Conservation (phyloP, 2,113 vertebrate genomes). For the Tenrec ecaudatus region DNA sequence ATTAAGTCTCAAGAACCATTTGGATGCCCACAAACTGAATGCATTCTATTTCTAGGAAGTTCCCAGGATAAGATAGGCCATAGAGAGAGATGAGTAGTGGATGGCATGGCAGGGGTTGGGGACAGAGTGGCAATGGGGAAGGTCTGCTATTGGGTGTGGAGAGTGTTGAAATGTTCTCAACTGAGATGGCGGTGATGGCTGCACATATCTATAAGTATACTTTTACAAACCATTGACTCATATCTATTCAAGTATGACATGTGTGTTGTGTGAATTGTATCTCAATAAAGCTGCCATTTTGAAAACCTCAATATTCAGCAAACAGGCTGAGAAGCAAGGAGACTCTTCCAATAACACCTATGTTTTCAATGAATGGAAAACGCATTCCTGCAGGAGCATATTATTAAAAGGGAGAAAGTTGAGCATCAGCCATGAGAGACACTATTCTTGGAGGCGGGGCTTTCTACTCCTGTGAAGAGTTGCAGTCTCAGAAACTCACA, state of each 20-base stretch:
- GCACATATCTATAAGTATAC: slow-evolving; percentile 13
- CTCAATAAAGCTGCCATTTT: not conserved
- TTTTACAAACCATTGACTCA: not conserved
- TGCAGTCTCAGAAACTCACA: too few species aligned
- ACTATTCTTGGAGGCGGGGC: slow-evolving; percentile 13
- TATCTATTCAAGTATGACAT: not conserved
- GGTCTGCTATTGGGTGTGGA: not conserved
- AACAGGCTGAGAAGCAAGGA: slow-evolving; percentile 41
- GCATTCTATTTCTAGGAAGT: slow-evolving; percentile 3
- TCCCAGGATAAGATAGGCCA: slow-evolving; percentile 9
- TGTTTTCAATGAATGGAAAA: slow-evolving; percentile 46
- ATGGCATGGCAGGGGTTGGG: not conserved
- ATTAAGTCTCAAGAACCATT: not conserved
- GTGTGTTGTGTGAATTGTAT: not conserved
- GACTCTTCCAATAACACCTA: slow-evolving; percentile 48
- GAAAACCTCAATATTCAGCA: slow-evolving; percentile 44
- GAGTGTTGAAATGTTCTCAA: slow-evolving; percentile 8
- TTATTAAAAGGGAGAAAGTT: slow-evolving; percentile 30
- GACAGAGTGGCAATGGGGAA: not conserved
- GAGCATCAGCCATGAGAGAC: not conserved
- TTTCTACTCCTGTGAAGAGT: too few species aligned
- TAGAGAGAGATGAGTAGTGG: not conserved
- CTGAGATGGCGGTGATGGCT: not conserved
- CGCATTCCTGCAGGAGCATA: slow-evolving; percentile 38
- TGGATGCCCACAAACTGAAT: not conserved